Base-by-base conservation (phyloP, 2,888 invertebrate genomes). In the Hyles lineata region DNA sequence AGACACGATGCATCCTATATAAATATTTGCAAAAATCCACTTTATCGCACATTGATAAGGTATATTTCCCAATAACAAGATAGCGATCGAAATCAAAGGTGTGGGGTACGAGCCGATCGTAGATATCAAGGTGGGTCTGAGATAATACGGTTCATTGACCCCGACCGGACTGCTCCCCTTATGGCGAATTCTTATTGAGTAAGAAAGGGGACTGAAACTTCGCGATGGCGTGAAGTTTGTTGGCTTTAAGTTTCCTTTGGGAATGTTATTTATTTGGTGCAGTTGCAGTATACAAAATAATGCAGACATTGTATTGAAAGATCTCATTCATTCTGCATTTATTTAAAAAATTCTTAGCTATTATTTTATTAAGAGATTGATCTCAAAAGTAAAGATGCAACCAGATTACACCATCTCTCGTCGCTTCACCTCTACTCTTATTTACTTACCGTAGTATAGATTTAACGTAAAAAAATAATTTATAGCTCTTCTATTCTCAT, bases 71-170 rank as follows among this genome's bases (percentile, higher is more conserved):
- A 50, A 50, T 50, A 50, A 23, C 67, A 50, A 50, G 43, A 67
- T 67, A 50, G 23, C 50, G 67, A 70, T 35, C 62, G 79, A 79
- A 84, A 88, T 89, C 88, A 87, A 89, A 89, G 85, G 84, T 84
- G 83, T 77, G 82, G 80, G 43, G 82, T 84, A 78, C 81, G 80
- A 88, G 87, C 83, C 88, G 89, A 89, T 88, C 84, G 89, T 84
- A 84, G 89, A 88, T 88, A 90, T 89, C 88, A 89, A 88, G 89
- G 87, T 77, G 84, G 85, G 89, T 87, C 86, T 87, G 85, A 89
- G 93, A 93, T 93, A 93, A 92, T 87, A 77, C 77, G 85, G 90
- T 86, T 87, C 90, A 80, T 87, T 91, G 92, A 91, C 88, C 92
- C 70, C 75, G 77, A 80, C 81, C 83, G 81, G 82, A 77, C 83